Percentiles rank a stretch among this genome's conserved stretches.
Conservation (phyloP, 2,113 vertebrate species). For the Arvicanthis niloticus region DNA sequence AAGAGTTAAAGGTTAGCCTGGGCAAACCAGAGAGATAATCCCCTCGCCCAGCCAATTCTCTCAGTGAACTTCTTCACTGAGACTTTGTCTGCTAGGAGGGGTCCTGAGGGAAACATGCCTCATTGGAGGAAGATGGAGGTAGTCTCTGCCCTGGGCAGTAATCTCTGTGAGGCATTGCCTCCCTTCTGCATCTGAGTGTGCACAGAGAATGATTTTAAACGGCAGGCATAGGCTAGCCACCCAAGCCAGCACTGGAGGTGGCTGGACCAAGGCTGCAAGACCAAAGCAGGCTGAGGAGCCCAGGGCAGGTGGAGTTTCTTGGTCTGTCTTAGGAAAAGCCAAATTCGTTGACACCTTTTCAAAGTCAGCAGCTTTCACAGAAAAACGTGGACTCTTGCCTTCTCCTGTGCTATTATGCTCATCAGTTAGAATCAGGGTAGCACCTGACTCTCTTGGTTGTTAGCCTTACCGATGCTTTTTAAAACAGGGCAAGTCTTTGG, state of each 20-base stretch:
- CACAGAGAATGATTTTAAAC: too few species aligned
- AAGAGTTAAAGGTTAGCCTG: not conserved
- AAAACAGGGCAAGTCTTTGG: not conserved
- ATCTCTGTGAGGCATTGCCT: not conserved
- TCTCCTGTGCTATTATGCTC: not conserved
- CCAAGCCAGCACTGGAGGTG: rapidly evolving
- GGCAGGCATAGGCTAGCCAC: not conserved
- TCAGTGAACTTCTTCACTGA: not conserved
- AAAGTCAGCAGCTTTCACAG: not conserved
- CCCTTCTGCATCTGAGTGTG: not conserved
- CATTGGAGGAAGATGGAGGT: not conserved
- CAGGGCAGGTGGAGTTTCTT: not conserved
- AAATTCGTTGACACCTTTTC: not conserved
- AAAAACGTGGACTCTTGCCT: not conserved
- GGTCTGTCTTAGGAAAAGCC: not conserved
- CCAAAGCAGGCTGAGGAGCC: rapidly evolving
- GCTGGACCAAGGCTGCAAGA: not conserved
- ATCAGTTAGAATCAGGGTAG: too few species aligned
- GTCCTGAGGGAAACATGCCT: rapidly evolving
- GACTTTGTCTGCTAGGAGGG: not conserved
- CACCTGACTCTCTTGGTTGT: not conserved
- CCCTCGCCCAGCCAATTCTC: not conserved
- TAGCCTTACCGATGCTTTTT: not conserved
- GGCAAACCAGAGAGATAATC: not conserved
- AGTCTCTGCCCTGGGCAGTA: too few species aligned